Percentiles rank a stretch among this genome's conserved stretches.
Conservation (phyloP, 2,888 invertebrate species). For the Hirtodrosophila confusa region DNA sequence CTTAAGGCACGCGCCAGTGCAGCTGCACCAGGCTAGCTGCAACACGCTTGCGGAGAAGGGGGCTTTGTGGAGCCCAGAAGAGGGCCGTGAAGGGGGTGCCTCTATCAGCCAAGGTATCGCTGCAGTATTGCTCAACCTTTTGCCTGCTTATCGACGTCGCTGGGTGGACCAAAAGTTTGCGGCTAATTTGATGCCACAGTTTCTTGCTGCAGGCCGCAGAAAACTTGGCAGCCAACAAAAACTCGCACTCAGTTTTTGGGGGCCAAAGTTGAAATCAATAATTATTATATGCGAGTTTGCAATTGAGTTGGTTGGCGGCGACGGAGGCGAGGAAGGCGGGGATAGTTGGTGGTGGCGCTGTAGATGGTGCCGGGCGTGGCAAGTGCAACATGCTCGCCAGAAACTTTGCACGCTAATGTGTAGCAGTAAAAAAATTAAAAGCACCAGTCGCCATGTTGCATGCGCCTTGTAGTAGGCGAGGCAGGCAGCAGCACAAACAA, state of each 20-base stretch:
- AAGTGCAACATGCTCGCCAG: constrained; percentile 75
- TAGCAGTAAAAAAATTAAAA: constrained; percentile 63
- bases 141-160: constrained; percentile 50
- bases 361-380: constrained; percentile 16
- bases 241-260: constrained; percentile 22
- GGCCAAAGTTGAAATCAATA: constrained; percentile 73
- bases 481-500: constrained; percentile 12
- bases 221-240: constrained; percentile 21
- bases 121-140: constrained; percentile 33
- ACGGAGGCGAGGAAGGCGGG: background rate
- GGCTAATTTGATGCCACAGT: constrained; percentile 58
- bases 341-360: background rate
- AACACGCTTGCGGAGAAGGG: constrained; percentile 20
- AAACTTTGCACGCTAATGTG: constrained; percentile 75
- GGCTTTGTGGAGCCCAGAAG: too few relatives aligned
- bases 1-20: constrained; percentile 43
- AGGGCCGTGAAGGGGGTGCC: background rate
- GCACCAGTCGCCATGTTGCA: constrained; percentile 69
- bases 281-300: constrained; percentile 66
- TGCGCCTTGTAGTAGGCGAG: constrained; percentile 36
- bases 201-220: constrained; percentile 36
- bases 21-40: constrained; percentile 59
- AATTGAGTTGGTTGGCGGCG: constrained; percentile 34
- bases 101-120: constrained; percentile 39
- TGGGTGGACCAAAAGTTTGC: constrained; percentile 44